Conservation (phyloP, 2,797 vertebrate genomes). For the Uromys caudimaculatus region DNA sequence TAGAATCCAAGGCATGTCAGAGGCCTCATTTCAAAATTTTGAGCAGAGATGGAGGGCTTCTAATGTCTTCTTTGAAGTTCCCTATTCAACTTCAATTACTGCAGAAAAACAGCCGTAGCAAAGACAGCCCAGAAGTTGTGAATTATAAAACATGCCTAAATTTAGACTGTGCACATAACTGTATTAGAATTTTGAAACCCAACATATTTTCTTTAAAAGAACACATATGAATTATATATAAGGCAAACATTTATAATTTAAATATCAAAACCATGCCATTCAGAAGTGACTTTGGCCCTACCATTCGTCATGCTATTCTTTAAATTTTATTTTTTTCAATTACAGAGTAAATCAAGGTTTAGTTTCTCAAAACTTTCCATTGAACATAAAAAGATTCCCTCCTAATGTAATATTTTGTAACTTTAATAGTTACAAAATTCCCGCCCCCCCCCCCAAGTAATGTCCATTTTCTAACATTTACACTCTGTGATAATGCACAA, state of each 20-base stretch:
- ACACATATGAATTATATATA: conserved; percentile 71
- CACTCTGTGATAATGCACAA: not conserved
- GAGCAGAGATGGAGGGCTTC: not conserved
- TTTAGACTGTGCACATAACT: conserved; percentile 42
- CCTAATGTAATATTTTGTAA: not conserved
- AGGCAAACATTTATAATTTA: conserved; percentile 70
- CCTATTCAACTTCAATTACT: not conserved
- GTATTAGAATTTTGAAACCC: conserved; percentile 42
- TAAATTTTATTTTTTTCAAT: not conserved
- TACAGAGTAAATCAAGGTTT: not conserved
- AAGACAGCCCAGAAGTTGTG: conserved; percentile 38
- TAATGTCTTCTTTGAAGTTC: not conserved
- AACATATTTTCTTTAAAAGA: conserved; percentile 64
- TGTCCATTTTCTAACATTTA: not conserved
- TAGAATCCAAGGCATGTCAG: conserved; percentile 15
- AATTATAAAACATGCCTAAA: conserved; percentile 58
- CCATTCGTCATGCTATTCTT: not conserved
- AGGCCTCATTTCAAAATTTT: not conserved
- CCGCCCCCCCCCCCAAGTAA: accelerated
- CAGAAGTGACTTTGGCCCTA: not conserved
- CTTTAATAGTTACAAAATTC: not conserved
- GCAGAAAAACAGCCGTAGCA: conserved; percentile 4
- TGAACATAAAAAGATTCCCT: not conserved
- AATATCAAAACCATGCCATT: conserved; percentile 30
- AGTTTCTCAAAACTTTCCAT: not conserved